These are phyloP conservation scores for Alethe diademata DNA, from an alignment of 2,113 vertebrate species.

Conservation along the genomic window DNA sequence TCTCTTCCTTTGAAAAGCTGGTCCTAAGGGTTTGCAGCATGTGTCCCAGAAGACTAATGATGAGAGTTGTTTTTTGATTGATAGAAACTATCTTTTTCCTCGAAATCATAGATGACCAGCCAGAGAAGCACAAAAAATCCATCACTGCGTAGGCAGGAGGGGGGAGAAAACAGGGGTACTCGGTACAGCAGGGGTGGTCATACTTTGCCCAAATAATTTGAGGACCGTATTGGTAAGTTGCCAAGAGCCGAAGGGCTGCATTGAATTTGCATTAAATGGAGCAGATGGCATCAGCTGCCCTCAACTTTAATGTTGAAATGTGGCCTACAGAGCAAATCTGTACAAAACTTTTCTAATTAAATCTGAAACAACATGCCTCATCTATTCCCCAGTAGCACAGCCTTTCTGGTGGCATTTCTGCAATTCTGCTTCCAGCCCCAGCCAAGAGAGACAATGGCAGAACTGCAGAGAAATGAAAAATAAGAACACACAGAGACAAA, in stretches of 20 bases:
- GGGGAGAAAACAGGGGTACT: not conserved
- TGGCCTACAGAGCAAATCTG: conserved; percentile 66
- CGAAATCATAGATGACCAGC: conserved; percentile 3
- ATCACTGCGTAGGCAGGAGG: not conserved
- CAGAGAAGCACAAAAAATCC: conserved; percentile 20
- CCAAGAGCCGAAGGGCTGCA: conserved; percentile 56
- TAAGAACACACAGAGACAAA: not conserved
- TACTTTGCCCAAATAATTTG: conserved; percentile 46
- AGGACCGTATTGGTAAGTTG: not conserved
- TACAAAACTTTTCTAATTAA: conserved; percentile 68
- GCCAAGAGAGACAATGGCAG: not conserved
- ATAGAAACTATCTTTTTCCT: conserved; percentile 46
- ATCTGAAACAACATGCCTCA: conserved; percentile 56
- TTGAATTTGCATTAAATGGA: conserved; percentile 63
- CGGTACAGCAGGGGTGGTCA: conserved; percentile 31
- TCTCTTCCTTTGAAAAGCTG: conserved; percentile 55
- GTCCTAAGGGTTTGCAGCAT: conserved; percentile 58
- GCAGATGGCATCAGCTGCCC: conserved; percentile 63
- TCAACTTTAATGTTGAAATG: conserved; percentile 66
- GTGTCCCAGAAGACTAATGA: conserved; percentile 62
- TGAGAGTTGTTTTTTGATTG: conserved; percentile 32
- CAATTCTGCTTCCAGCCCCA: not conserved
- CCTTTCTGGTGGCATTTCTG: conserved; percentile 52
- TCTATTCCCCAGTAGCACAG: conserved; percentile 44
- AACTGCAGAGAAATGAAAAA: conserved; percentile 7